Base-by-base conservation (phyloP, 2,888 invertebrate genomes). In the Agelastica alni region DNA sequence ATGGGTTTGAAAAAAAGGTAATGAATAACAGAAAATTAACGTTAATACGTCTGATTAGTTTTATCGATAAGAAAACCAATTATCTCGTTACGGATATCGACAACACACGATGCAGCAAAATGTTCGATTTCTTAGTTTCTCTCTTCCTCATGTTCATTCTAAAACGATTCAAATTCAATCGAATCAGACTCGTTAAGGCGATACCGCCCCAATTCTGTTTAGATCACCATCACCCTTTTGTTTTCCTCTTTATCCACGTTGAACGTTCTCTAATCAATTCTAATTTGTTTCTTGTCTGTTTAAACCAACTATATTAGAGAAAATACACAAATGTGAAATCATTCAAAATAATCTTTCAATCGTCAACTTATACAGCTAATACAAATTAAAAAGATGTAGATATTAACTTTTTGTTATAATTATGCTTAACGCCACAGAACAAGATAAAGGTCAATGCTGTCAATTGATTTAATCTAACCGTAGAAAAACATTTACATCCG, bases 111-210 rank as follows among this genome's bases (percentile, higher is more conserved):
- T 5, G 7, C 10, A 44, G 44, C 20, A 14, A 44, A 51, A 37
- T 22, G 41, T 46, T 51, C 48, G 48, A 36, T 39, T 48, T 30
- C 41, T 6, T 22, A 37, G 41, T 22, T 65, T 70, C 67, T 70
- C 71, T 71, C 73, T 73, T 70, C 73, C 73, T 72, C 70, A 70
- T 73, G 73, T 73, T 74, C 73, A 71, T 72, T 74, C 73, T 70
- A 72, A 72, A 74, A 72, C 73, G 70, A 75, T 75, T 75, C 74
- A 74, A 75, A 74, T 74, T 73, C 70, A 73, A 75, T 75, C 73
- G 71, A 74, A 74, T 75, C 72, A 69, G 65, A 67, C 73, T 74
- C 75, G 74, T 75, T 74, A 74, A 39, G 72, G 61, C 63, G 63
- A 68, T 62, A 70, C 73, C 74, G 70, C 68, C 75, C 72, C 72